A percentile compares a stretch with the other conserved stretches of the same genome.
Conservation (phyloP, 1,140 invertebrate species). For the Centruroides sculpturatus region DNA sequence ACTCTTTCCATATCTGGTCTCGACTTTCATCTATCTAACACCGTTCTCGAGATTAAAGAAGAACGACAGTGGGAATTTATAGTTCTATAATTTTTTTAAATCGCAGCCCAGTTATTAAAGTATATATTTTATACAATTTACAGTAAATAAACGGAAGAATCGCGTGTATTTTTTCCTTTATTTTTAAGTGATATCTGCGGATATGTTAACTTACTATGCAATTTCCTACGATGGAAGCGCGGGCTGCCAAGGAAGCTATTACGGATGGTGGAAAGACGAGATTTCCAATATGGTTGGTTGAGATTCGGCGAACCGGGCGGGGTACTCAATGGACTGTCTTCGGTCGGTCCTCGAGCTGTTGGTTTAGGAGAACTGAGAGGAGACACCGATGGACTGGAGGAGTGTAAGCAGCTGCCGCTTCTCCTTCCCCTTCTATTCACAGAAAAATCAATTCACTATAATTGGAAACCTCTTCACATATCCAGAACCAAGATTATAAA, state of each 20-base stretch:
- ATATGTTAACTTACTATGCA: slow-evolving; percentile 50
- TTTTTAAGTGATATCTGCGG: no score
- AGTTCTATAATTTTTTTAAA: no score
- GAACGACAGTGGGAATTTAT: no score
- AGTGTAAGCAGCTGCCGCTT: slow-evolving; percentile 5
- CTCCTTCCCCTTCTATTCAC: background rate
- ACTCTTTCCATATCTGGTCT: no score
- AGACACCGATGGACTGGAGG: slow-evolving; percentile 16
- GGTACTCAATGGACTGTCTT: slow-evolving; percentile 30
- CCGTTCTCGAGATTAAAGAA: no score
- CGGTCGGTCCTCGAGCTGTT: slow-evolving; percentile 17
- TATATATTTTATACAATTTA: no score
- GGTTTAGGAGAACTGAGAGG: slow-evolving; percentile 28
- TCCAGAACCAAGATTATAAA: background rate
- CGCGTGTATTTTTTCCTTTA: no score
- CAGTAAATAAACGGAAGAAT: no score
- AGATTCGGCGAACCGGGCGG: slow-evolving; percentile 63
- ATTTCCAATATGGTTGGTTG: slow-evolving; percentile 78
- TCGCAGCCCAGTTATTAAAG: no score
- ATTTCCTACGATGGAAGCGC: slow-evolving; percentile 88
- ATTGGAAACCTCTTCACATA: background rate
- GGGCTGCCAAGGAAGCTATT: slow-evolving; percentile 97
- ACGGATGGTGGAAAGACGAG: slow-evolving; percentile 89
- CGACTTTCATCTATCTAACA: no score
- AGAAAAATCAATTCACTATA: background rate